Percentiles rank a stretch among this genome's conserved stretches.
Conservation (phyloP, 2,797 vertebrate species). For the Notoglanidium macrostoma region DNA sequence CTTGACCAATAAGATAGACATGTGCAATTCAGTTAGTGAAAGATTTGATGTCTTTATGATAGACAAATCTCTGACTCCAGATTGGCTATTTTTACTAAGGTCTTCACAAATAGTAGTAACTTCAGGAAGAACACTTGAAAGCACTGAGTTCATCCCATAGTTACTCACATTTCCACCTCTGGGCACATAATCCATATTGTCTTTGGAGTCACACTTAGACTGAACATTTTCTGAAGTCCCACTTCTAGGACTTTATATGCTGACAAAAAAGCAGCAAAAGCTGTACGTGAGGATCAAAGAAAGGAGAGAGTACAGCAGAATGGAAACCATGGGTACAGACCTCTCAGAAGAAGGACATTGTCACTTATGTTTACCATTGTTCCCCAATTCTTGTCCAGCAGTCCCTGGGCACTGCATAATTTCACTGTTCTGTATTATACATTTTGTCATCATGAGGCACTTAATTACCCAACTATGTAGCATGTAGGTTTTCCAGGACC, state of each 20-base stretch:
- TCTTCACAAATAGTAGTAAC: conserved; percentile 33
- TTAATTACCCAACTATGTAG: background rate
- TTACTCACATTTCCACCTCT: conserved; percentile 93
- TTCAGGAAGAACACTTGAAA: conserved; percentile 68
- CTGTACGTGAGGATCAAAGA: conserved; percentile 57
- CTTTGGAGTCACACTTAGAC: conserved; percentile 94
- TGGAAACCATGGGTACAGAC: conserved; percentile 2
- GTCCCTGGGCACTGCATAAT: background rate
- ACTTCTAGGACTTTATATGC: conserved; percentile 73
- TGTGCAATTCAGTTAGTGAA: background rate
- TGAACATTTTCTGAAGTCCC: conserved; percentile 89
- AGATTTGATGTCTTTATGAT: background rate
- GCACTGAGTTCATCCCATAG: conserved; percentile 62
- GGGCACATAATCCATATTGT: conserved; percentile 86
- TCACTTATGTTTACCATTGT: background rate
- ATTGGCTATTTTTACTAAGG: background rate
- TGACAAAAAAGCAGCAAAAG: conserved; percentile 28
- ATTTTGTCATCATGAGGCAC: background rate
- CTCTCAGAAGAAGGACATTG: background rate
- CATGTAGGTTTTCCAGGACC: background rate
- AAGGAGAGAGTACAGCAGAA: background rate
- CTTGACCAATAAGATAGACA: background rate
- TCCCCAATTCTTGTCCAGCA: background rate
- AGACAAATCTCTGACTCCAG: background rate
- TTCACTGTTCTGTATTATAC: background rate